Percentiles rank a stretch among this genome's conserved stretches.
phyloP scores from a whole-genome alignment of 2,797 vertebrate genomes.

The Trichosurus vulpecula region DNA sequence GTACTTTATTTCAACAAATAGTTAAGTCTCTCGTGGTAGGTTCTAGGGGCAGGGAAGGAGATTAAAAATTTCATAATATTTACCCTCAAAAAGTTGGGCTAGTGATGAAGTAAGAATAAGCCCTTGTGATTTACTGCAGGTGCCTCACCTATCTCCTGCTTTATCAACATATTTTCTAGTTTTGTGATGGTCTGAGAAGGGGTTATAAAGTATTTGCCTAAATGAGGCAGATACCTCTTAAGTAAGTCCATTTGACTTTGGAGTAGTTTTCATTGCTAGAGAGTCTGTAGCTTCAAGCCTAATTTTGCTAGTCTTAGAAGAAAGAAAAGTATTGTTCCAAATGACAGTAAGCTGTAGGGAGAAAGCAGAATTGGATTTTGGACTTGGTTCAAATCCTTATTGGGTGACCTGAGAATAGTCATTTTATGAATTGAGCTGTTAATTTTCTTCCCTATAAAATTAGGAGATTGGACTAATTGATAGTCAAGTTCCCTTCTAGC shows the following conservation, averaged over 20 bases:
- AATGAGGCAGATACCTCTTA: not conserved
- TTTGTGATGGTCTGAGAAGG: not conserved
- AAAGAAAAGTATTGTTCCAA: not conserved
- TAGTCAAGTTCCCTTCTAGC: not conserved
- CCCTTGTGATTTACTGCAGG: not conserved
- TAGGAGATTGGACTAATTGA: not conserved
- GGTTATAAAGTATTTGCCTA: not conserved
- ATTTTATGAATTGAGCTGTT: not conserved
- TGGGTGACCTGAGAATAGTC: not conserved
- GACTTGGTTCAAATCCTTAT: not conserved
- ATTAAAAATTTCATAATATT: not conserved
- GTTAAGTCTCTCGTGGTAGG: not conserved
- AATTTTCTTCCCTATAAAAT: not conserved
- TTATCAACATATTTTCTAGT: not conserved
- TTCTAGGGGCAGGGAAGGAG: not conserved
- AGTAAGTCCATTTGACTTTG: not conserved
- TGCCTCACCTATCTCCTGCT: not conserved
- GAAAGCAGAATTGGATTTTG: not conserved
- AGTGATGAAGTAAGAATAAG: not conserved
- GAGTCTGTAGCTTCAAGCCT: not conserved
- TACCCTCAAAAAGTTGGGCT: not conserved
- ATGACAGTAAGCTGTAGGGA: not conserved
- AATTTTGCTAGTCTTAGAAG: not conserved
- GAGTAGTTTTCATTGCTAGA: not conserved
- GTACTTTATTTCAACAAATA: not conserved